Conservation (phyloP, 2,113 vertebrate genomes). For the Nycticebus coucang region DNA sequence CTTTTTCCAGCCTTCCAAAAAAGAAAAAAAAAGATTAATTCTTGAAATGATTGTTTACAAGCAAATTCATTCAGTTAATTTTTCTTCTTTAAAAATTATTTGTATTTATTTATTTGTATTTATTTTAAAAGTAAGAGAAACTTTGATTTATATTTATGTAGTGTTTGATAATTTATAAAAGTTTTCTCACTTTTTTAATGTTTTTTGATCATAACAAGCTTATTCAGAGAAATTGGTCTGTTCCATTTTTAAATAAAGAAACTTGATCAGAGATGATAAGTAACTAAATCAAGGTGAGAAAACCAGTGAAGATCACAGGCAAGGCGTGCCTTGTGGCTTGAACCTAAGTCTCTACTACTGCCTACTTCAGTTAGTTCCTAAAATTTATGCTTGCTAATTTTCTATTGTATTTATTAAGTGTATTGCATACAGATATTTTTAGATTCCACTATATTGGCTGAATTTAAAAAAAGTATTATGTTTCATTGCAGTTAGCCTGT, state of each 20-base stretch:
- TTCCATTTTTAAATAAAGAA: background rate
- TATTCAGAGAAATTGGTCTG: background rate
- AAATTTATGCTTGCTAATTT: background rate
- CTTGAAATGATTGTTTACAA: background rate
- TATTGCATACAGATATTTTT: background rate
- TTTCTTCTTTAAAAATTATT: background rate
- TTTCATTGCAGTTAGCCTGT: background rate
- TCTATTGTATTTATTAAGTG: background rate
- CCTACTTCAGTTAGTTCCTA: background rate
- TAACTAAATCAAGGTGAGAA: background rate
- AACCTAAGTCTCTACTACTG: background rate
- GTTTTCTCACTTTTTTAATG: background rate
- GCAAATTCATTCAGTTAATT: background rate
- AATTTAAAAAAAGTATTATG: background rate
- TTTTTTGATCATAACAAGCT: background rate
- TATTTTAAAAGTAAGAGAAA: background rate
- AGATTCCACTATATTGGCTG: background rate
- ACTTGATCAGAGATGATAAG: background rate
- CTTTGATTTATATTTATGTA: background rate
- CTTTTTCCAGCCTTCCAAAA: background rate
- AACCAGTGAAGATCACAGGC: rapidly evolving
- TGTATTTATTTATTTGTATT: too few relatives aligned
- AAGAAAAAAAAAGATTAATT: background rate
- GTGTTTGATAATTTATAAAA: background rate
- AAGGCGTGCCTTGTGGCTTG: background rate